Base-by-base conservation (phyloP, 1,140 invertebrate genomes). In the Planococcus citri region DNA sequence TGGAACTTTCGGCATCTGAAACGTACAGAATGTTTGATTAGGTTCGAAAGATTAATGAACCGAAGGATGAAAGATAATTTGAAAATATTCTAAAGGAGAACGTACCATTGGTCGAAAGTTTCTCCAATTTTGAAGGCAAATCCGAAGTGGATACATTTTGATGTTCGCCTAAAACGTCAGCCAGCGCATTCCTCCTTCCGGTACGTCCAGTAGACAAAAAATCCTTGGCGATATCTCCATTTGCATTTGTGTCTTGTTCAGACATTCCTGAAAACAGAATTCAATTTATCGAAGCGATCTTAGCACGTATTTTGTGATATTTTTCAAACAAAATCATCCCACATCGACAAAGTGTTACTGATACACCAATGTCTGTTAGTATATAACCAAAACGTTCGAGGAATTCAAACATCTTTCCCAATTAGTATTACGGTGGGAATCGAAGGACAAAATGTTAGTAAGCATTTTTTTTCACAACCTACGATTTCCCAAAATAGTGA, bases 191-290 rank as follows among this genome's bases (percentile, higher is more conserved):
- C 70, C 90, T 78, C 58, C 90, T 81, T 6, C 90, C 89, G 1
- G 88, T 89, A 71, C 90, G 81, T 1, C 89, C 88, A 0, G 88
- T 89, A 61, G 86, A 86, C 24, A 90, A 79, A 76, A 92, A 91
- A 73, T 91, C 88, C 73, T 88, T 77, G 3, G 78, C 76, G 9
- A 76, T 76, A 61, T 81, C 79, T 64, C 68, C 68, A 51, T 71
- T 64, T 64, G 60, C 10, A 64, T 25, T 64, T 6, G 60, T 17
- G 60, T 64, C 60, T 25, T 64, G 60, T 64, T 64, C 60, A 27
- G 60, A 64, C 60, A 64, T 64, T 25, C 60, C 60, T 64, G 25
- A 2, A 25, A 64, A 25, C 17, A 25, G 1, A 22, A 64, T 2
- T 3, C n/a, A n/a, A n/a, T n/a, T n/a, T n/a, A n/a, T n/a, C n/a